Base-by-base conservation (phyloP, 1,140 invertebrate species). In the Meloidogyne hapla region DNA sequence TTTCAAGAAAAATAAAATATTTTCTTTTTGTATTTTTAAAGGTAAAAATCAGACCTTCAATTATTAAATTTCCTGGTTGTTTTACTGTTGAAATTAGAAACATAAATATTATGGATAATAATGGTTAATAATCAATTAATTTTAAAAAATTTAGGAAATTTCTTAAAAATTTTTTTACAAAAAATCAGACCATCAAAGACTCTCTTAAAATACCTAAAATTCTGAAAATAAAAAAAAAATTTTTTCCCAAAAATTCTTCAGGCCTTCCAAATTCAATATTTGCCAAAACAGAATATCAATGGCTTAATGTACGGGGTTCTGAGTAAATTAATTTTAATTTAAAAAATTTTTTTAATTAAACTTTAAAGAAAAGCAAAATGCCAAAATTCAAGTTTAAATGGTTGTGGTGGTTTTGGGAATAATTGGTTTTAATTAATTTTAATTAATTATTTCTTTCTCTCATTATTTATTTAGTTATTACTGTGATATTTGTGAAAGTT, bases 31-130 rank as follows among this genome's bases (percentile, higher is more conserved):
- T 33, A 33, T 21, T 33, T 2, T 62, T 33, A 0, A 63, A 73
- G 45, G 83, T 86, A 3, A 84, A 79, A 28, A 87, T 86, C 15
- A 80, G 75, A 28, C 85, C 85, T 3, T 80, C 84, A 18, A 70
- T 87, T 12, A 77, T 86, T 10, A 79, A 80, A 71, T 87, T 86
- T 64, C 85, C 85, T 10, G 85, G 85, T 23, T 86, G 85, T 72
- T 86, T 86, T 66, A 87, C 84, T 13, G 65, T 86, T 15, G 84
- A 87, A 81, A 87, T 86, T 21, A 84, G 80, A 40, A 86, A 86
- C 77, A 66, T 86, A 10, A 79, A 77, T 25, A 81, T 85, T 21
- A 67, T 76, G 67, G 84, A 87, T 65, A 40, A 71, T 15, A 56
- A 75, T 10, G 74, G 84, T 56, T 76, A 72, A 4, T 62, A 83